Evolutionary conservation across 2,797 vertebrate species (phyloP), one percentile per base, ranked within the genome.

Genomic region (Luscinia luscinia): DNA sequence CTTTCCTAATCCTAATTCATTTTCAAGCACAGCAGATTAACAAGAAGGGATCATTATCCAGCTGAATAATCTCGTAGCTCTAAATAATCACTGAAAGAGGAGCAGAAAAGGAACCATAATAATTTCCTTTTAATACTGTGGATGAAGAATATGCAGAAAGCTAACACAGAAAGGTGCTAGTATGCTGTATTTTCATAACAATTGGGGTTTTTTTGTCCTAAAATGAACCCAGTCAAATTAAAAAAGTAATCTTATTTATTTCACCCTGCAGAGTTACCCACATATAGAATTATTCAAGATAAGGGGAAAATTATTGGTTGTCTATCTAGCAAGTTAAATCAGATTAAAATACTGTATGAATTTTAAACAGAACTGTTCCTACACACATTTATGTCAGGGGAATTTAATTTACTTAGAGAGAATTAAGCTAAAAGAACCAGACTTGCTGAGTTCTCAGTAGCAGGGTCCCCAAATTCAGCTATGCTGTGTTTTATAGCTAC

Each of bases 321-420:
- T 91, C 94, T 95, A 91, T 78, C 93, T 62, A 55, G 76, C 83
- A 93, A 90, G 55, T 84, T 90, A 86, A 93, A 95, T 88, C 94
- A 66, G 69, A 93, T 95, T 90, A 95, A 87, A 94, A 90, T 90
- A 81, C 74, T 23, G 59, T 27, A 77, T 87, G 91, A 96, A 96
- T 96, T 94, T 95, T 90, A 90, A 94, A 36, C 90, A 96, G 93
- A 90, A 88, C 51, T 93, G 88, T 94, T 95, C 94, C 91, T 94
- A 94, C 90, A 91, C 91, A 82, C 36, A 66, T 38, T 80, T 89
- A 88, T 81, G 94, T 84, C 59, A 84, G 55, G 15, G 27, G 36
- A 90, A 89, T 94, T 91, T 81, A 89, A 94, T 90, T 86, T 66
- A 62, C 40, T 93, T n/a, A 12, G 62, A 81, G 26, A 77, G 75